Base-by-base conservation (phyloP, 1,140 invertebrate genomes). In the Cotesia glomerata region DNA sequence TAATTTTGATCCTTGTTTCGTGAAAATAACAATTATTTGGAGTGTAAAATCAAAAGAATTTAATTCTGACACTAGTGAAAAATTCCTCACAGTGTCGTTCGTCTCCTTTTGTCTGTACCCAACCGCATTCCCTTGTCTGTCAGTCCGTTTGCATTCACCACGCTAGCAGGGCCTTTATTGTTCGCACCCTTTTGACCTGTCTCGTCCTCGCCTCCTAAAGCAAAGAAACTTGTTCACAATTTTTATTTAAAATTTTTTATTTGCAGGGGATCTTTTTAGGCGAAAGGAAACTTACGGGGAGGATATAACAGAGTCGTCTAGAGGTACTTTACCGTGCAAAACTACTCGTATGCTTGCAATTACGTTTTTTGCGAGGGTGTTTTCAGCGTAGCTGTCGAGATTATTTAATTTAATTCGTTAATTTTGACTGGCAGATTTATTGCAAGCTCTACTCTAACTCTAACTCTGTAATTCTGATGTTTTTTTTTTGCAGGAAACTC, bases 101-200 rank as follows among this genome's bases (percentile, higher is more conserved):
- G 34, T 63, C 34, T 45, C 11, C 8, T 14, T 39, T 63, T 39
- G 16, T 35, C 34, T 61, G 5, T 7, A 13, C 4, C 61, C 11
- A 63, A 14, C 14, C 34, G 32, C 35, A 13, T 63, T 63, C 34
- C 35, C 18, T 36, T 63, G 52, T 16, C 34, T 63, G 39, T 45
- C 7, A 36, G 61, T 36, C 32, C 32, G 7, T 18, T 59, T 5
- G 13, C 58, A 59, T 59, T 59, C 26, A 11, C n/a, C n/a, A 63
- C n/a, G 61, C 34, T 0, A 34, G 2, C 9, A 34, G 2, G n/a
- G 14, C 32, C 61, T 63, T 63, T 63, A 63, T 63, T 63, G 61
- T 63, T 63, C 61, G 34, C 61, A 63, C 61, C 61, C 61, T 63
- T 63, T 63, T 63, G 61, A 63, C 61, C 61, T 36, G 61, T 63